Evolutionary conservation across 2,113 vertebrate species (phyloP), one percentile per base, ranked within the genome.

Genomic region (Chamaetylas fuelleborni): DNA sequence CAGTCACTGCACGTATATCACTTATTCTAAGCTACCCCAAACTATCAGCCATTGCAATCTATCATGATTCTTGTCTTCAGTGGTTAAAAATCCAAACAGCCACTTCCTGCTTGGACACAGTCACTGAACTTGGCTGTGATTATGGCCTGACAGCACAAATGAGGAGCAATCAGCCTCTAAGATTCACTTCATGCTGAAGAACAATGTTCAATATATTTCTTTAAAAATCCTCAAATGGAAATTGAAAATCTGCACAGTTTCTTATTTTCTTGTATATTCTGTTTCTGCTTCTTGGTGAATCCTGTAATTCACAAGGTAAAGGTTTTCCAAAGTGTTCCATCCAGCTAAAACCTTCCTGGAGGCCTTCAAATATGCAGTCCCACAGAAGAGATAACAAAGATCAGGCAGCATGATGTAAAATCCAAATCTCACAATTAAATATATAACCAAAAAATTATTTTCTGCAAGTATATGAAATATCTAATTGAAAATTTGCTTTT

Each of bases 401-500:
- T 19, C 34, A 57, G 54, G 36, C 36, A 65, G 54, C 51, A 51
- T 8, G 3, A 81, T 4, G 8, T 23, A 67, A 95, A 95, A 96
- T 89, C 57, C 65, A 87, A 74, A 92, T 81, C 24, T 89, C 65
- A 91, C 83, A 57, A 85, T 87, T 91, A 84, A 85, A 91, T 60
- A 34, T 28, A 58, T 48, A 65, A 51, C 48, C 61, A 13, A 64
- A 93, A 89, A 71, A 4, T 47, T 77, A 67, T 91, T 95, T 96
- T 71, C 66, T 76, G 43, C 57, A 85, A 87, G 66, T 69, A 88
- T 71, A 60, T 72, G 14, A 84, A 78, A 92, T 83, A 76, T 57
- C 76, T 93, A 93, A 93, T 83, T 78, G 77, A 96, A 88, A 90
- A 90, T 84, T 81, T 90, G 64, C 80, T 95, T 92, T 96, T 67